Conservation (phyloP, 1,140 invertebrate genomes). For the Zophobas atratus region DNA sequence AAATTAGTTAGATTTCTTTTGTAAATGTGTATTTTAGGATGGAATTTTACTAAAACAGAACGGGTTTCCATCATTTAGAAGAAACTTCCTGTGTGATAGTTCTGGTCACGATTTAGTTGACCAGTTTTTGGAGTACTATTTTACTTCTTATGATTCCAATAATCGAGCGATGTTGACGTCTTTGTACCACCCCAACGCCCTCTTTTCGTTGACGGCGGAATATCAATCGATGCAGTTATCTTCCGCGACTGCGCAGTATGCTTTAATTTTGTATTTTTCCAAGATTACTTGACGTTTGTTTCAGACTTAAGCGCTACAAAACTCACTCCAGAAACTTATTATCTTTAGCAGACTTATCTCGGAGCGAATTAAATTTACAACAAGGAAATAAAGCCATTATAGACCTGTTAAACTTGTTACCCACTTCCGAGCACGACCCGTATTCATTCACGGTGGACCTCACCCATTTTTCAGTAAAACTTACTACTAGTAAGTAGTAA, state of each 20-base stretch:
- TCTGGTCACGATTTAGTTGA: slow-evolving; percentile 78
- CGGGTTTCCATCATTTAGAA: slow-evolving; percentile 75
- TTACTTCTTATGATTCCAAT: slow-evolving; percentile 85
- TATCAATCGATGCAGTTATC: slow-evolving; percentile 67
- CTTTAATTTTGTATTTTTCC: not conserved
- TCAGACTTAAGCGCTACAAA: slow-evolving; percentile 61
- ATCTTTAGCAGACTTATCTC: slow-evolving; percentile 62
- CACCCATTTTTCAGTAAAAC: slow-evolving; percentile 77
- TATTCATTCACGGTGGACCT: slow-evolving; percentile 88
- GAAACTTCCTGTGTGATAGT: slow-evolving; percentile 77
- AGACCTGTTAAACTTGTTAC: slow-evolving; percentile 81
- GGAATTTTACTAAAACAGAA: slow-evolving; percentile 76
- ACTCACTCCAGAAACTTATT: slow-evolving; percentile 60
- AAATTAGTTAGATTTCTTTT: slow-evolving; percentile 4
- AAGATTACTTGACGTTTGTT: slow-evolving; percentile 48
- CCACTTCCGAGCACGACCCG: slow-evolving; percentile 85
- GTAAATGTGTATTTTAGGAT: slow-evolving; percentile 73
- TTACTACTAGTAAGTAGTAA: slow-evolving; percentile 16
- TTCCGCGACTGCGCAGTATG: slow-evolving; percentile 58
- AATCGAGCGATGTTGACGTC: slow-evolving; percentile 82
- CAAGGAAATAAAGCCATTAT: slow-evolving; percentile 80
- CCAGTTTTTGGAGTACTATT: slow-evolving; percentile 87
- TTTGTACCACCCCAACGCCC: slow-evolving; percentile 88
- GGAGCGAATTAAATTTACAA: slow-evolving; percentile 56
- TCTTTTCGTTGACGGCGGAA: slow-evolving; percentile 78